These are phyloP conservation scores for Cyanoramphus novaezelandiae DNA, from an alignment of 2,113 vertebrate species.

Conservation along the genomic window DNA sequence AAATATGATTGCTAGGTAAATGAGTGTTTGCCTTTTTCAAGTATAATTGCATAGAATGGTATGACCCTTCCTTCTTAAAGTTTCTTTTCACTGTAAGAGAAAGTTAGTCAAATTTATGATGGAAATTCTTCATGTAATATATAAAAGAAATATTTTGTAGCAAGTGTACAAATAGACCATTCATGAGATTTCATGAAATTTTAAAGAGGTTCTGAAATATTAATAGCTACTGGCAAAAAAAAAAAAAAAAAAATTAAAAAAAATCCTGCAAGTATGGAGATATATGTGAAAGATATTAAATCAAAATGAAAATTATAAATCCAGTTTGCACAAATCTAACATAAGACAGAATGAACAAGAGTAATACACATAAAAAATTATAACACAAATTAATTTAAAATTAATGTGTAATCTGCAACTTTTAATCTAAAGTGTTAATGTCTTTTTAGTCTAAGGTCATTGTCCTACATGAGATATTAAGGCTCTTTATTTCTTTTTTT, in stretches of 20 bases:
- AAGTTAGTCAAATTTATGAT: not conserved
- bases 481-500: too few relatives aligned
- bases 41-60: not conserved
- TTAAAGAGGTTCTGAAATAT: not conserved
- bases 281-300: not conserved
- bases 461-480: too few relatives aligned
- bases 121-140: not conserved
- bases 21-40: not conserved
- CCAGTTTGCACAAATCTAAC: not conserved
- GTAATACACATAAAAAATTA: rapidly evolving
- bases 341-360: not conserved
- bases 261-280: too few relatives aligned
- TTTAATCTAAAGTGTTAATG: too few relatives aligned
- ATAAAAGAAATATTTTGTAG: not conserved
- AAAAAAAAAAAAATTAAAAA: not conserved
- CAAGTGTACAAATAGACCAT: not conserved
- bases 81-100: not conserved
- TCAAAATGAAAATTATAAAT: not conserved
- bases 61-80: not conserved
- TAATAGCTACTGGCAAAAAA: not conserved
- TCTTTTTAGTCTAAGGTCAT: too few relatives aligned
- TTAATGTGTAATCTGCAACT: too few relatives aligned
- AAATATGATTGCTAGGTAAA: not conserved
- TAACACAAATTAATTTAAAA: too few relatives aligned
- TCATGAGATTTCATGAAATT: not conserved